Evolutionary conservation across 2,797 vertebrate genomes (phyloP).

Genomic region (Carcharodon carcharias): DNA sequence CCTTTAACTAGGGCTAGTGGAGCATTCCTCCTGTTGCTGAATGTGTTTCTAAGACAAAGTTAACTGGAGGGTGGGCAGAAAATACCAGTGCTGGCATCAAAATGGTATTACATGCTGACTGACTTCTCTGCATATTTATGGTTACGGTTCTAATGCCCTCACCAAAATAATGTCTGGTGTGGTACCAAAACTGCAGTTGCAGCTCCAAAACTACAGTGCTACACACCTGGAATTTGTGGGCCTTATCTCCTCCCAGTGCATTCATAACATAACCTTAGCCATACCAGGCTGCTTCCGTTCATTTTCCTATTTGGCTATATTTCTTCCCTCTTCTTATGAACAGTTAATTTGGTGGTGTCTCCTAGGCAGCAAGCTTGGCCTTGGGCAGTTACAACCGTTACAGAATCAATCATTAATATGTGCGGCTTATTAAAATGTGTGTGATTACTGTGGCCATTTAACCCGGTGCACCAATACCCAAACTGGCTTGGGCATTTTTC

Average conservation of each 20-base stretch:
- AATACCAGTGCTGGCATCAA: no score
- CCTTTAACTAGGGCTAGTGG: no score
- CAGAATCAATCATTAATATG: not conserved
- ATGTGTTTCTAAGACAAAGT: no score
- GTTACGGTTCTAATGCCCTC: no score
- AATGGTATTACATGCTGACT: no score
- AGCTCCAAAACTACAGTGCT: not conserved
- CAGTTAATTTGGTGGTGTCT: not conserved
- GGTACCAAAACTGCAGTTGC: not conserved
- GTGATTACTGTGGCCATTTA: not conserved
- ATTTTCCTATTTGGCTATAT: not conserved
- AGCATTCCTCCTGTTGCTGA: no score
- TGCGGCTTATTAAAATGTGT: not conserved
- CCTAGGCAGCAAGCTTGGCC: not conserved
- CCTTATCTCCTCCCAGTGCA: not conserved
- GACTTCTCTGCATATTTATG: no score
- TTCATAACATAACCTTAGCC: not conserved
- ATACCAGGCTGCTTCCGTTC: not conserved
- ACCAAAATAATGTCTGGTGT: no score
- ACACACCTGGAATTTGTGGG: no score
- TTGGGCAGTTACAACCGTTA: not conserved
- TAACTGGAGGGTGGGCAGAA: no score
- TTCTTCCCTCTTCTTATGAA: not conserved
- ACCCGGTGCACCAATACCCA: no score
- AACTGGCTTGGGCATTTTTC: no score